Percentiles rank a stretch among this genome's conserved stretches.
Conservation (phyloP, 2,888 invertebrate genomes). For the Acanthococcus lagerstroemiae region DNA sequence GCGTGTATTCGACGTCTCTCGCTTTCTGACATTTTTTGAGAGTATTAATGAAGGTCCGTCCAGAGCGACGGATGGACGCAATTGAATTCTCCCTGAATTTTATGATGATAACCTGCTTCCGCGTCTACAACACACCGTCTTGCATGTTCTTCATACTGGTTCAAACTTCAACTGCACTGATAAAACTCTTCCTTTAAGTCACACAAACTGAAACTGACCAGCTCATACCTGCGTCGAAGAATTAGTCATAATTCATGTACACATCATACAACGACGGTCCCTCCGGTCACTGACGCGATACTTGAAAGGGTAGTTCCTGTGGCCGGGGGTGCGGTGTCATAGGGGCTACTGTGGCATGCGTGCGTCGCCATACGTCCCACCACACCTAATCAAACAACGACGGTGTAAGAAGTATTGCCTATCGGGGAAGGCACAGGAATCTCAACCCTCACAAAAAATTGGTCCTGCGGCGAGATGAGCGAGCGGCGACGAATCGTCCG, state of each 20-base stretch:
- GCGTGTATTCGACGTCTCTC: background rate
- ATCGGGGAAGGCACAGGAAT: too few relatives aligned
- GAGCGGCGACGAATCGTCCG: too few relatives aligned
- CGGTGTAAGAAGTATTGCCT: too few relatives aligned
- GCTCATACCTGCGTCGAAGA: background rate
- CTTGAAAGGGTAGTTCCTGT: background rate
- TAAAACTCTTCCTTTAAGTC: background rate
- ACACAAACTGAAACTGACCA: background rate
- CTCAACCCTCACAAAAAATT: too few relatives aligned
- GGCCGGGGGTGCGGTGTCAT: too few relatives aligned
- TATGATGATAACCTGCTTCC: background rate
- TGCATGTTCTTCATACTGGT: background rate
- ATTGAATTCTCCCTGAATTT: background rate
- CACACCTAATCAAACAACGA: too few relatives aligned
- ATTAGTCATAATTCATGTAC: background rate
- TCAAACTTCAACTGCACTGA: background rate
- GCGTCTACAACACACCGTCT: background rate
- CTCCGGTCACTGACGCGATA: background rate
- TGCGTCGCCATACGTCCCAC: too few relatives aligned
- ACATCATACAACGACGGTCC: background rate
- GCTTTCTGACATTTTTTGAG: background rate
- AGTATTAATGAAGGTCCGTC: background rate
- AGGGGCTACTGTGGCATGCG: too few relatives aligned
- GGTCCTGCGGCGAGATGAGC: too few relatives aligned
- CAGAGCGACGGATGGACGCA: too few relatives aligned